Base-by-base conservation (phyloP, 1,140 invertebrate species). In the Brachystomella parvula region DNA sequence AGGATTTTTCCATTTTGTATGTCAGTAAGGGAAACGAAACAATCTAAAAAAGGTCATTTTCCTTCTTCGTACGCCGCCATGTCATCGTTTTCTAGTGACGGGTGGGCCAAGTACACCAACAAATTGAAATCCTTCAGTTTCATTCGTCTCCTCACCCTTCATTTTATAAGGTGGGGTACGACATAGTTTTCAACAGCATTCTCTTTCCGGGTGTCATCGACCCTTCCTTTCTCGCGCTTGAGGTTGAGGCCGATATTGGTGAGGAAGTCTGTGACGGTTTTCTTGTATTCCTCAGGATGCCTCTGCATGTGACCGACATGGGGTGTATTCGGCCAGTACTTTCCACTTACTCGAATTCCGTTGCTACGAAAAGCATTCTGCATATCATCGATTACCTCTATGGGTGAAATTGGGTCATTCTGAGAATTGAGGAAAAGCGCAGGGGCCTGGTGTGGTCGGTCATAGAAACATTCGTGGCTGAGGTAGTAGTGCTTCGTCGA, bases 281-380 rank as follows among this genome's bases (percentile, higher is more conserved):
- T 15, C 47, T 65, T 65, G 57, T 71, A 71, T 47, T 71, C 66
- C 19, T 71, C 69, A 0, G 69, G 69, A 64, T 71, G 57, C 30
- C 39, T 64, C 30, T 64, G 33, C 69, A 71, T 68, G 53, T 68
- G 66, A 47, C 69, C 69, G 17, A 71, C 69, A 32, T 71, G 69
- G 6, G 63, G 30, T 2, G 69, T 68, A 28, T 66, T 67, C 1
- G 65, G 32, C 69, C 69, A 71, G 9, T 44, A 6, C 39, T 71
- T 65, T 0, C 44, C 63, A 1, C 49, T 26, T 35, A 26, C 64
- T 17, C 1, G 31, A 32, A 67, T 63, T 15, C 12, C 49, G 3
- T 53, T 15, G 49, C n/a, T n/a, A n/a, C n/a, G n/a, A n/a, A n/a
- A 71, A 44, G 29, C 31, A 12, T 59, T 29, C 35, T 65, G 63